Evolutionary conservation across 2,113 vertebrate genomes (phyloP).

Genomic region (Acinonyx jubatus): DNA sequence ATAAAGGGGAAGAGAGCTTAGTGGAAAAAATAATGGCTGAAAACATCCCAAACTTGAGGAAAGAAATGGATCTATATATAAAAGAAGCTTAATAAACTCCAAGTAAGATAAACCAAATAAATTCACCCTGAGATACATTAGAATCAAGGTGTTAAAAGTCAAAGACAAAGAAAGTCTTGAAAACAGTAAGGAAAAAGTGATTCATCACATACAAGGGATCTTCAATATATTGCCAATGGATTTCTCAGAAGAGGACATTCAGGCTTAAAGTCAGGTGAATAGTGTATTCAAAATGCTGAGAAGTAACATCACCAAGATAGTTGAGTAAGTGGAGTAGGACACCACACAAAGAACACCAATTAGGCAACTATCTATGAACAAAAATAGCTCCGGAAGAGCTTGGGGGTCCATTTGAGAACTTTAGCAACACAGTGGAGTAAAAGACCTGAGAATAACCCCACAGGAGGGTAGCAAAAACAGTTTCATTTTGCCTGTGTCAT

Average conservation of each 20-base stretch:
- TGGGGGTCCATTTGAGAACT: not conserved
- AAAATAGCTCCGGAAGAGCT: not conserved
- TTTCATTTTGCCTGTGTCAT: not conserved
- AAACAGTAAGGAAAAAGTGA: not conserved
- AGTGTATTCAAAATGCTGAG: not conserved
- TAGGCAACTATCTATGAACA: not conserved
- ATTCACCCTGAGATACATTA: not conserved
- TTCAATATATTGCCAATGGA: no score
- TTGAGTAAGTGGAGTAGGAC: not conserved
- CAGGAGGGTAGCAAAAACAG: not conserved
- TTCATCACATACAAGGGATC: not conserved
- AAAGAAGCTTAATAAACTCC: not conserved
- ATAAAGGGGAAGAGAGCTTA: not conserved
- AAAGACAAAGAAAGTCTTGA: not conserved
- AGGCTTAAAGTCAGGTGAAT: not conserved
- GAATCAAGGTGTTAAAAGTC: not conserved
- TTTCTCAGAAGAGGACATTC: not conserved
- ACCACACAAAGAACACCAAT: not conserved
- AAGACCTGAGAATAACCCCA: not conserved
- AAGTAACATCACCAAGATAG: not conserved
- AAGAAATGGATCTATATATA: not conserved
- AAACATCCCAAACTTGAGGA: not conserved
- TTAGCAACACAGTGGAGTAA: not conserved
- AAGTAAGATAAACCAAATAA: not conserved
- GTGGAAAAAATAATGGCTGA: not conserved